These are phyloP conservation scores for Neotragus moschatus DNA, from an alignment of 2,113 vertebrate species.

Conservation along the genomic window DNA sequence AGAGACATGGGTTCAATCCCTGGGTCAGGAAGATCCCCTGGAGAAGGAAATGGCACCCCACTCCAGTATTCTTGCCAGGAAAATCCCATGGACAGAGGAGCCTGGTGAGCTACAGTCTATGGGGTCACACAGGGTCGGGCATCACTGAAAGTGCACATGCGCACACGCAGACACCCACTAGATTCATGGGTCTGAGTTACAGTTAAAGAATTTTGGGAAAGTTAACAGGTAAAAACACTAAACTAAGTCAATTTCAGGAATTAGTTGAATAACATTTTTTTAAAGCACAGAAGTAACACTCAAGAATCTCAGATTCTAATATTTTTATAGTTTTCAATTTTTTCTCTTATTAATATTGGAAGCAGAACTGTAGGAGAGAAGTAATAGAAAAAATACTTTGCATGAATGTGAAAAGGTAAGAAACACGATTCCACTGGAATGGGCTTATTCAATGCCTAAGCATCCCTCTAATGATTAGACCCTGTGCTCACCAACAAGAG, in stretches of 20 bases:
- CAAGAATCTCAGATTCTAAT: not conserved
- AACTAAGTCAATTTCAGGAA: not conserved
- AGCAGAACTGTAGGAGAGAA: not conserved
- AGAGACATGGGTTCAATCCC: not conserved
- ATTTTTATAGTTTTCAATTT: not conserved
- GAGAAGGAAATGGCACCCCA: not conserved
- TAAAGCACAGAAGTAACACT: not conserved
- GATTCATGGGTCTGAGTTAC: not conserved
- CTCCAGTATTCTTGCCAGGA: not conserved
- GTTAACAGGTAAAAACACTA: slow-evolving; percentile 26
- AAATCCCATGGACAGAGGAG: not conserved
- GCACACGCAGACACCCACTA: not conserved
- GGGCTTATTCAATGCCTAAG: not conserved
- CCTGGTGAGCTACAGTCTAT: not conserved
- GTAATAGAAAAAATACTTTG: not conserved
- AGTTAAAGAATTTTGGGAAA: not conserved
- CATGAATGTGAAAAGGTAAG: not conserved
- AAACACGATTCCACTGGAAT: not conserved
- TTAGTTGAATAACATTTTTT: not conserved
- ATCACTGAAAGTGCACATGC: not conserved
- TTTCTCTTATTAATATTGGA: not conserved
- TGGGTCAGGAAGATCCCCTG: not conserved
- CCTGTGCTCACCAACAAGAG: not conserved
- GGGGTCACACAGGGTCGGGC: not conserved
- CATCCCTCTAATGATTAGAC: not conserved